Base-by-base conservation (phyloP, 2,888 invertebrate species). In the Drosophila subquinaria region DNA sequence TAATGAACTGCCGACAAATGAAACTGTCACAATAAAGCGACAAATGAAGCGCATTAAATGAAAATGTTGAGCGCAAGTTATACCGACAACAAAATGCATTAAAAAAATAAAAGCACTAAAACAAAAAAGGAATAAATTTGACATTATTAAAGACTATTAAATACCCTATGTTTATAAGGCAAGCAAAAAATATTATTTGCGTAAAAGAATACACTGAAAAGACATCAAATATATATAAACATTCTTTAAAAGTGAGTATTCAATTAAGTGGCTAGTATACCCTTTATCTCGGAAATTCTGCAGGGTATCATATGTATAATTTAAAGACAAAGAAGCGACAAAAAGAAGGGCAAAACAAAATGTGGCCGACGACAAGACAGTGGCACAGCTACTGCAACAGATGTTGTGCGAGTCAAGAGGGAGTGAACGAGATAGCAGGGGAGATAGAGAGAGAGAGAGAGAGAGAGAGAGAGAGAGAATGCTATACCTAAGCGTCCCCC, bases 1-100 rank as follows among this genome's bases (percentile, higher is more conserved):
- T 85, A 87, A 87, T 88, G 88, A 85, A 79, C 74, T 79, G 86
- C 51, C 82, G 86, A 87, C 88, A 87, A 88, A 86, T 86, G 82
- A 82, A 79, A 85, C 69, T 86, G 86, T 87, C 88, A 88, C 86
- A 87, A 83, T 69, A 83, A 42, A 76, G 75, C 75, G 76, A 73
- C 82, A 81, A 85, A 83, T 81, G 79, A 84, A 77, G 79, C 73
- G 83, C 72, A 80, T 77, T 81, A 73, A 76, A 74, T 67, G 69
- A 52, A 83, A 81, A 81, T 73, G 83, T 82, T 77, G 69, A 51
- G 66, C 70, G 56, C 81, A 61, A 71, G 69, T 76, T 76, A 81
- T 69, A 71, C 69, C 73, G 76, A 85, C 87, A 86, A 69, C 68
- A 72, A 87, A 85, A 74, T 76, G 83, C 79, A 83, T 73, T 83